Percentiles rank a stretch among this genome's conserved stretches.
phyloP scores from a whole-genome alignment of 2,888 invertebrate species.

The Zygothrica quintamaculata region DNA sequence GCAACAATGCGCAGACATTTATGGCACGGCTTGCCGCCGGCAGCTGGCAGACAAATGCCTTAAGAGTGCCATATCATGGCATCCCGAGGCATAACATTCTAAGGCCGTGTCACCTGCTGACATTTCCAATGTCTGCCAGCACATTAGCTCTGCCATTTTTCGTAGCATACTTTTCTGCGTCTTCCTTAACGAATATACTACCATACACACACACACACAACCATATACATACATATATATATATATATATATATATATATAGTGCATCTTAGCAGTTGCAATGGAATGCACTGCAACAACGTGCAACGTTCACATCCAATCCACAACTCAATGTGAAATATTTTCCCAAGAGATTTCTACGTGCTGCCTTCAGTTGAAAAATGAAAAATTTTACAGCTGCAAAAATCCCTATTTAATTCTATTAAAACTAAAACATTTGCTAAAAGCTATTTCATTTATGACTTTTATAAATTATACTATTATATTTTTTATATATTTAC shows the following conservation, averaged over 20 bases:
- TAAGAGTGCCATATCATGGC: slow-evolving; percentile 48
- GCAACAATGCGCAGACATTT: slow-evolving; percentile 74
- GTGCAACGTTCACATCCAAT: too few species aligned
- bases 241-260: too few species aligned
- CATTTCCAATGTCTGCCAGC: slow-evolving; percentile 62
- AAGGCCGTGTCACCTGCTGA: slow-evolving; percentile 60
- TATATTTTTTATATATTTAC: too few species aligned
- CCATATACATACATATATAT: too few species aligned
- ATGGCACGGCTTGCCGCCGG: slow-evolving; percentile 67
- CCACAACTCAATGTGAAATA: slow-evolving; percentile 21
- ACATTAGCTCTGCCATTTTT: slow-evolving; percentile 63
- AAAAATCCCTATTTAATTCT: too few species aligned
- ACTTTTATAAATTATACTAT: too few species aligned
- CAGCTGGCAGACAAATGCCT: slow-evolving; percentile 70
- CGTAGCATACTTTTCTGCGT: slow-evolving; percentile 55
- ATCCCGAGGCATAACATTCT: slow-evolving; percentile 45
- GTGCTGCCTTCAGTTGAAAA: slow-evolving; percentile 13
- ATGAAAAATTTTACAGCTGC: slow-evolving; percentile 14
- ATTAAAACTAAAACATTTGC: too few species aligned
- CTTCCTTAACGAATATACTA: slow-evolving; percentile 17
- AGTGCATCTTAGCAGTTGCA: too few species aligned
- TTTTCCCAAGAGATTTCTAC: slow-evolving; percentile 31
- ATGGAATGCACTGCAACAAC: too few species aligned
- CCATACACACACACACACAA: too few species aligned
- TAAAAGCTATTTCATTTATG: too few species aligned